Evolutionary conservation across 2,113 vertebrate species (phyloP).

Genomic region (Verasper variegatus): DNA sequence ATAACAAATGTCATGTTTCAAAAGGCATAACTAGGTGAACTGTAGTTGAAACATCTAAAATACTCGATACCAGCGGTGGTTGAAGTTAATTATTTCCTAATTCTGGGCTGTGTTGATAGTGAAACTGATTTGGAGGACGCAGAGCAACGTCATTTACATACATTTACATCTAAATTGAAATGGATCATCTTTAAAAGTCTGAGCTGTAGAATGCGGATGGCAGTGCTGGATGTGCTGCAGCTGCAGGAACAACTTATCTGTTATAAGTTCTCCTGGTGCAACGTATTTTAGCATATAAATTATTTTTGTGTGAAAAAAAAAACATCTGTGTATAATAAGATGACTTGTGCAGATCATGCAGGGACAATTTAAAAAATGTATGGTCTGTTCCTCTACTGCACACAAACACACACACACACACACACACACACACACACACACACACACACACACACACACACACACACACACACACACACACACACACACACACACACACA

Average conservation of each 20-base stretch:
- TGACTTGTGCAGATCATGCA: background rate
- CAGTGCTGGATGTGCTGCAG: constrained; percentile 1
- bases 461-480: background rate
- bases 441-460: too few species aligned
- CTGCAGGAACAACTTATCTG: constrained; percentile 24
- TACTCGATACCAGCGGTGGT: constrained; percentile 22
- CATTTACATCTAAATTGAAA: constrained; percentile 68
- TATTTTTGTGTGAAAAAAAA: background rate
- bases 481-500: too few species aligned
- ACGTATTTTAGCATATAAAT: constrained; percentile 28
- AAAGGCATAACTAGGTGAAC: constrained; percentile 2
- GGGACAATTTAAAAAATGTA: background rate
- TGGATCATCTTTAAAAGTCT: constrained; percentile 37
- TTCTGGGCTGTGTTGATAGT: constrained; percentile 29
- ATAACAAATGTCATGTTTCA: background rate
- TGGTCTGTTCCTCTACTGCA: background rate
- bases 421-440: too few species aligned
- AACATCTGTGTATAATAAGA: constrained; percentile 7
- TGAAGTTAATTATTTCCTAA: constrained; percentile 49
- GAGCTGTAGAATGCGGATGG: constrained; percentile 36
- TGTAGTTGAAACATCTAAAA: constrained; percentile 12
- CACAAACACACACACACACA: background rate
- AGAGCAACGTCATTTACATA: constrained; percentile 61
- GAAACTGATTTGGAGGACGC: constrained; percentile 36
- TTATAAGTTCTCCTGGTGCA: constrained; percentile 3